Evolutionary conservation across 2,888 invertebrate species (phyloP).

Genomic region (Heliconius sara): DNA sequence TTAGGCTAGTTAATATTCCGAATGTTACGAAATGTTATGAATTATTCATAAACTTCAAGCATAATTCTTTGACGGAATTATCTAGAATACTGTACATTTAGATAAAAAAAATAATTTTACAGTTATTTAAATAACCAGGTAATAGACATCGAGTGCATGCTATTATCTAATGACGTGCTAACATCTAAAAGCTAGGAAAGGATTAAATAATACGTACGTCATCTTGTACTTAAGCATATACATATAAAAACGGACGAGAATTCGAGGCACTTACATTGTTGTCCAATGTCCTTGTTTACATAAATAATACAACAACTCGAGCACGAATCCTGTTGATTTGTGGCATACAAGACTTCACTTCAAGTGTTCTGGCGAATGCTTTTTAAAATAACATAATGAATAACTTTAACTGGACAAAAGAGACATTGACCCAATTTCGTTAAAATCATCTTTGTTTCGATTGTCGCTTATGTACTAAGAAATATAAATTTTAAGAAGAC

Average conservation of each 20-base stretch:
- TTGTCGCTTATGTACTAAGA: constrained; percentile 21
- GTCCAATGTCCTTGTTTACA: constrained; percentile 31
- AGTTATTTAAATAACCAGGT: neutral
- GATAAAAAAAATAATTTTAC: neutral
- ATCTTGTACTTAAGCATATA: constrained; percentile 6
- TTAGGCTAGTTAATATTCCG: neutral
- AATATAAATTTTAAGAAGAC: constrained; percentile 1
- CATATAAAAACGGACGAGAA: constrained; percentile 9
- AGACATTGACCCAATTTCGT: constrained; percentile 44
- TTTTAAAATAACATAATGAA: constrained; percentile 45
- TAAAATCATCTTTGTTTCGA: constrained; percentile 36
- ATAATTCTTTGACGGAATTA: too few species aligned
- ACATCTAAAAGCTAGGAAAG: constrained; percentile 7
- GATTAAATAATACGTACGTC: neutral
- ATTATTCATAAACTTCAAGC: neutral
- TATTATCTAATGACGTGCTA: neutral
- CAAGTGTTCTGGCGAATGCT: constrained; percentile 36
- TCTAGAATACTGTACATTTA: neutral
- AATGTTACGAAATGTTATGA: neutral
- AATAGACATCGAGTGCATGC: neutral
- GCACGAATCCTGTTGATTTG: constrained; percentile 37
- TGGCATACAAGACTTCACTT: constrained; percentile 32
- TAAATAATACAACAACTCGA: constrained; percentile 30
- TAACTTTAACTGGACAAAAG: constrained; percentile 41
- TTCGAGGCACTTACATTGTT: constrained; percentile 38